Conservation (phyloP, 2,888 invertebrate genomes). For the Agapostemon virescens region DNA sequence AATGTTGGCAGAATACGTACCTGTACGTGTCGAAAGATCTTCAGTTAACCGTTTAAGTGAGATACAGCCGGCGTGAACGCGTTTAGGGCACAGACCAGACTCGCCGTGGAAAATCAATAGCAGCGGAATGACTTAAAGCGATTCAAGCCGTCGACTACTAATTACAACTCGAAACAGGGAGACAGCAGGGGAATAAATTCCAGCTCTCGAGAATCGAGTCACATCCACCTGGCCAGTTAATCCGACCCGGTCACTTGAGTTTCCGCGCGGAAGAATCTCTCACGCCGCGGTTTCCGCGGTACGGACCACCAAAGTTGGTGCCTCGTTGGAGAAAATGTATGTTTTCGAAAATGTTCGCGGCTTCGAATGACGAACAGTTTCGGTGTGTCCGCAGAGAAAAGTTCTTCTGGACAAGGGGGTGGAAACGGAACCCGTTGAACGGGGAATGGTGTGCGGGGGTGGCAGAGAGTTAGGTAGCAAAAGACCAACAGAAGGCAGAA, state of each 20-base stretch:
- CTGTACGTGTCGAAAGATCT: background rate
- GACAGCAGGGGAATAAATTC: slow-evolving; percentile 24
- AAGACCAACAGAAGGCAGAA: background rate
- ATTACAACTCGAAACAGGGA: slow-evolving; percentile 17
- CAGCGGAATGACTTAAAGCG: slow-evolving; percentile 1
- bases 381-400: slow-evolving; percentile 9
- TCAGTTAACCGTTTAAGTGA: background rate
- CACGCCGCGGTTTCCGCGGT: background rate
- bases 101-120: background rate
- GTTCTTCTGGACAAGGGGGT: background rate
- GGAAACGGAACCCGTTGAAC: background rate
- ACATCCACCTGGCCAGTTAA: slow-evolving; percentile 44
- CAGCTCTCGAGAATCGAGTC: slow-evolving; percentile 1
- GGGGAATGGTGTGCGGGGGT: background rate
- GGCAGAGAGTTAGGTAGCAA: background rate
- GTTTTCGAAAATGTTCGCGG: slow-evolving; percentile 53
- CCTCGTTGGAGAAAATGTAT: slow-evolving; percentile 54
- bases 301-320: slow-evolving; percentile 47
- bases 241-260: slow-evolving; percentile 22
- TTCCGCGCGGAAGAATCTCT: slow-evolving; percentile 27
- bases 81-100: background rate
- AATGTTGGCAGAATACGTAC: no score
- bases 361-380: slow-evolving; percentile 56
- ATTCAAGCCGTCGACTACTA: background rate
- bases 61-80: background rate